Evolutionary conservation across 2,113 vertebrate species (phyloP).

Genomic region (Brienomyrus brachyistius): DNA sequence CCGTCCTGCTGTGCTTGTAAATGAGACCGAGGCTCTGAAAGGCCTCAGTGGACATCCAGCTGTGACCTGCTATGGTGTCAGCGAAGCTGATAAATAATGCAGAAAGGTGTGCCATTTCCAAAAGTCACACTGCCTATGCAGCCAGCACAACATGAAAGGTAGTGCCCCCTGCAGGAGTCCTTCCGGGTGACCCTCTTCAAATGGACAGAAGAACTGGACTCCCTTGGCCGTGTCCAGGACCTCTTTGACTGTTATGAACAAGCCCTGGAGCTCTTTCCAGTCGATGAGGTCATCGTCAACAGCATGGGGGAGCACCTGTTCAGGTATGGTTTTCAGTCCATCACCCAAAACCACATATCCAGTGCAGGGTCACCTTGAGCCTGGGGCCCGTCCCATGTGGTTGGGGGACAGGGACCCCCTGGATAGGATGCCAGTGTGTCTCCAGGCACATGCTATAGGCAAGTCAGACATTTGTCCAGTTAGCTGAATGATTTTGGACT

Average conservation of each 20-base stretch:
- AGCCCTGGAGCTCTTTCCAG: constrained; percentile 84
- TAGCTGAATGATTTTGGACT: not conserved
- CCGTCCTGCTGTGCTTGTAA: not conserved
- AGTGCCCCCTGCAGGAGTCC: constrained; percentile 66
- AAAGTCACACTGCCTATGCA: not conserved
- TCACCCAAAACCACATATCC: not conserved
- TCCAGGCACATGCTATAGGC: not conserved
- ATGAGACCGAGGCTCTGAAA: not conserved
- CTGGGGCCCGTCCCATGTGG: not conserved
- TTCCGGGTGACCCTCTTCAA: constrained; percentile 90
- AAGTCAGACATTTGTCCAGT: not conserved
- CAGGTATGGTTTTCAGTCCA: constrained; percentile 61
- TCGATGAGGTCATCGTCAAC: constrained; percentile 90
- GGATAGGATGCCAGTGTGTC: not conserved
- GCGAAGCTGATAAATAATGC: not conserved
- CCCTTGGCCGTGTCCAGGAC: constrained; percentile 78
- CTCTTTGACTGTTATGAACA: constrained; percentile 92
- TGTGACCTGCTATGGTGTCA: not conserved
- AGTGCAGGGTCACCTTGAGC: not conserved
- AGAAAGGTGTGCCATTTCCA: not conserved
- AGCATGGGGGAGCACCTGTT: constrained; percentile 98
- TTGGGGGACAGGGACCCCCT: not conserved
- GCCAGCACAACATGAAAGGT: not conserved
- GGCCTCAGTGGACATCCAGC: not conserved
- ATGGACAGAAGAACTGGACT: constrained; percentile 90